Base-by-base conservation (phyloP, 1,140 invertebrate species). In the Ips nitidus region DNA sequence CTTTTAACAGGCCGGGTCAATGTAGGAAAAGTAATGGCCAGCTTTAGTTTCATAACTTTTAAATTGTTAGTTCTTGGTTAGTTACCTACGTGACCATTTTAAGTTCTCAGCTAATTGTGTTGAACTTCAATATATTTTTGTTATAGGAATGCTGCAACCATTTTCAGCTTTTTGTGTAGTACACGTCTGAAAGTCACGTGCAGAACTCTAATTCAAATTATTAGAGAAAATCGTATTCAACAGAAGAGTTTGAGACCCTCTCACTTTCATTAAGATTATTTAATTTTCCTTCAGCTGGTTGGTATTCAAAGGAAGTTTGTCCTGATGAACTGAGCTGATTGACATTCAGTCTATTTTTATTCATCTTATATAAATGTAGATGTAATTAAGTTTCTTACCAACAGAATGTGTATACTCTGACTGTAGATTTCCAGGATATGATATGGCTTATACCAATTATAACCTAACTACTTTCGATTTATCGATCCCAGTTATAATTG, bases 1-100 rank as follows among this genome's bases (percentile, higher is more conserved):
- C 64, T 57, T 58, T 66, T 66, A 41, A 66, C 57, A 66, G 52
- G 50, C 39, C 40, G 37, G 62, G 62, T 38, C 47, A 45, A 47
- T 22, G 40, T 1, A 43, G 60, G 22, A 7, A 53, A 64, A 45
- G 38, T 55, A 42, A 53, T 42, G 41, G n/a, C 37, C 41, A 43
- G 63, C 41, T 43, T 47, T 36, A 8, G 37, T 22, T 22, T 61
- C 53, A 36, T 22, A 55, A 2, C n/a, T 7, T 55, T 6, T 55
- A 22, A 6, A 2, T 55, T 5, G n/a, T 55, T 55, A 36, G 6
- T 22, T 6, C 6, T 22, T 39, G n/a, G 37, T 5, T 1, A 39
- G 2, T n/a, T 7, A 4, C n/a, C 7, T 37, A 1, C 2, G 8
- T n/a, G 7, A 36, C 5, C 53, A 55, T 38, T n/a, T 55, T 6